Base-by-base conservation (phyloP, 2,113 vertebrate species). In the Tupaia tana region DNA sequence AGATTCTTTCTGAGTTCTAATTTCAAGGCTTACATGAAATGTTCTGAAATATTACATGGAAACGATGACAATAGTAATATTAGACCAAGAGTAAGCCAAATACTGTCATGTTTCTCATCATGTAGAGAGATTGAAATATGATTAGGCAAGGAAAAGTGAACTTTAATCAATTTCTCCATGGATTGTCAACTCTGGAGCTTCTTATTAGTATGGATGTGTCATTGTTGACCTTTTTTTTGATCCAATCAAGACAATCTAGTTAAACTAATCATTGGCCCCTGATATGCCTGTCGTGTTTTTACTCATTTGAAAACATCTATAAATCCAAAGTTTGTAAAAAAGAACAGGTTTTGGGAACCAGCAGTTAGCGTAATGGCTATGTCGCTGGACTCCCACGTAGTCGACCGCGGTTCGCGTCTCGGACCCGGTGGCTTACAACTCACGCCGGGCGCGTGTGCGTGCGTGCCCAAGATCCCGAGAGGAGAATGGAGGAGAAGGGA, bases 21-120 rank as follows among this genome's bases (percentile, higher is more conserved):
- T 6, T 54, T 18, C 29, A 73, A 78, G 82, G 59, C 6, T 16
- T 63, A 77, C 2, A 25, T 27, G 56, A 69, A 70, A 24, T 74
- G 20, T 91, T 94, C 34, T 67, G 4, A 91, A 93, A 43, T 94
- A 75, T 87, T 59, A 19, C 18, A 52, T 73, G 9, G 34, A 87
- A 34, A 63, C 66, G 43, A 16, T 94, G 58, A 69, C 27, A 7
- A 58, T n/a, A 77, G 24, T 59, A 86, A 59, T 31, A 92, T 54
- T 20, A 59, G n/a, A 87, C 61, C 6, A 59, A 84, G 15, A 73
- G 59, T 66, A 80, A 58, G 7, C 2, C 59, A 91, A 92, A 59
- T 84, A 11, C 2, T 64, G 0, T 34, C 34, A 54, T 22, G 10
- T 70, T 84, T 84, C 29, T 12, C 54, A 58, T 31, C 69, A 87